Evolutionary conservation across 2,888 invertebrate genomes (phyloP).

Genomic region (Clunio marinus): DNA sequence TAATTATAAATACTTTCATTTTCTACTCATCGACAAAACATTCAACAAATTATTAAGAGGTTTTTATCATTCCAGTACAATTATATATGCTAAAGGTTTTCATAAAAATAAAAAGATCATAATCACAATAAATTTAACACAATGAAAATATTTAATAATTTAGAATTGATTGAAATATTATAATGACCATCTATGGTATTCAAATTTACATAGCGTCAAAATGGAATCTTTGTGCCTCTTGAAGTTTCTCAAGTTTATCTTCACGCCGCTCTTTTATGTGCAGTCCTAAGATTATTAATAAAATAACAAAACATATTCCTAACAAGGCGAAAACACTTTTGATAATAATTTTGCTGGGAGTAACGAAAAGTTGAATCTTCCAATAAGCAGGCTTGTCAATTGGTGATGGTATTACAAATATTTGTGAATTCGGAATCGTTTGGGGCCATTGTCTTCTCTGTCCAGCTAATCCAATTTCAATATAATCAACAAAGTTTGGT

Average conservation of each 20-base stretch:
- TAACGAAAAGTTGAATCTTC: constrained; percentile 89
- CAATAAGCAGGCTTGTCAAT: constrained; percentile 71
- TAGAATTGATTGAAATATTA: background rate
- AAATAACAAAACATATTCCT: constrained; percentile 79
- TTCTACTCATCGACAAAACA: too few species aligned
- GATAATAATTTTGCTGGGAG: constrained; percentile 89
- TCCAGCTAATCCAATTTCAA: constrained; percentile 74
- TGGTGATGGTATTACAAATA: constrained; percentile 89
- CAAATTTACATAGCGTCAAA: constrained; percentile 74
- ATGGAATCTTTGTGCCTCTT: constrained; percentile 78
- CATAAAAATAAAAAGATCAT: too few species aligned
- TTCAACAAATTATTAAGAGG: too few species aligned
- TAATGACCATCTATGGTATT: background rate
- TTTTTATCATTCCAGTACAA: too few species aligned
- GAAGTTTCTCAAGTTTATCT: constrained; percentile 71
- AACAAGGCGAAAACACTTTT: constrained; percentile 84
- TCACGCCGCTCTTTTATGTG: constrained; percentile 87
- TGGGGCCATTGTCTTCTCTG: constrained; percentile 76
- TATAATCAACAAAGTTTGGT: constrained; percentile 92
- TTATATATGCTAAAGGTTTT: too few species aligned
- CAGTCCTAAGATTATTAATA: constrained; percentile 75
- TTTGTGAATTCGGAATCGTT: constrained; percentile 96
- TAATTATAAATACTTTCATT: too few species aligned
- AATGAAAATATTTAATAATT: too few species aligned
- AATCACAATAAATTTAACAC: too few species aligned